Evolutionary conservation across 2,888 invertebrate species (phyloP).

Genomic region (Blastobasis lacticolella): DNA sequence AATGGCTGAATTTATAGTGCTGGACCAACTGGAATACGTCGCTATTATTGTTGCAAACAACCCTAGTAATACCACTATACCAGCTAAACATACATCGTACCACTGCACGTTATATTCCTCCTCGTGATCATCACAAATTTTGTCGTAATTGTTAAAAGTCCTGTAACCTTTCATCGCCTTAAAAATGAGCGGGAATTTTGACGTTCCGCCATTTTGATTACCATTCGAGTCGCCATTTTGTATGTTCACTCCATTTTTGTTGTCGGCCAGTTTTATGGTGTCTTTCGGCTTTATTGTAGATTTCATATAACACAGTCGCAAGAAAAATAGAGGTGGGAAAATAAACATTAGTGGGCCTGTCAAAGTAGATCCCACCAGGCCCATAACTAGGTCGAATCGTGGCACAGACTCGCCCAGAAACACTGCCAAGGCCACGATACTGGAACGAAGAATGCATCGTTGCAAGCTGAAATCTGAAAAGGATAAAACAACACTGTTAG

Average conservation of each 20-base stretch:
- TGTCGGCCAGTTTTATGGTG: conserved; percentile 1
- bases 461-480: conserved; percentile 83
- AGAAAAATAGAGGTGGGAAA: conserved; percentile 87
- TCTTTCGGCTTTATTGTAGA: conserved; percentile 20
- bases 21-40: conserved; percentile 81
- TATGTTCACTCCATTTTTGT: not conserved
- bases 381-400: conserved; percentile 89
- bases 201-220: conserved; percentile 14
- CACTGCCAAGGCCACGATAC: conserved; percentile 80
- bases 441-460: conserved; percentile 81
- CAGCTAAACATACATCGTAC: conserved; percentile 69
- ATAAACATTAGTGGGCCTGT: conserved; percentile 89
- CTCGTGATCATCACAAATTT: conserved; percentile 13
- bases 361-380: conserved; percentile 88
- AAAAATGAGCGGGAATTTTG: conserved; percentile 37
- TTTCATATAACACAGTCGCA: conserved; percentile 76
- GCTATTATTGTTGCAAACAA: conserved; percentile 77
- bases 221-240: conserved; percentile 4
- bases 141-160: conserved; percentile 30
- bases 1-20: conserved; percentile 76
- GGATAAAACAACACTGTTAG: conserved; percentile 9
- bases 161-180: conserved; percentile 34
- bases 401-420: conserved; percentile 88
- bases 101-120: conserved; percentile 43
- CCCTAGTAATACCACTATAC: conserved; percentile 76